These are phyloP conservation scores for Trachurus trachurus DNA, from an alignment of 2,797 vertebrate genomes.

Conservation along the genomic window DNA sequence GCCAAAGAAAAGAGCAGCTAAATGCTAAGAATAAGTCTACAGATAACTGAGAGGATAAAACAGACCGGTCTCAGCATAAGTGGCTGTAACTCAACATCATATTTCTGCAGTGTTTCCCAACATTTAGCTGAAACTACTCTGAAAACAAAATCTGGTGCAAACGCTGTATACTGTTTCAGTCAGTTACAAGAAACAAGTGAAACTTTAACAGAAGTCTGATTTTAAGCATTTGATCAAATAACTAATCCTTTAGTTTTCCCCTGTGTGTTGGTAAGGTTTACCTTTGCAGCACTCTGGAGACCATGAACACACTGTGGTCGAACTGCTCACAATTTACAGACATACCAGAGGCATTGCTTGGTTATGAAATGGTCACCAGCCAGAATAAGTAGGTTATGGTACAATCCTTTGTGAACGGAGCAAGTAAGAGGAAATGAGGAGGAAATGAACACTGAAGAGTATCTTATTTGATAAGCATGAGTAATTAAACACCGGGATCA, in stretches of 20 bases:
- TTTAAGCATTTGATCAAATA: too few species aligned
- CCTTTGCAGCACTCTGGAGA: too few species aligned
- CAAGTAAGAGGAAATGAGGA: background rate
- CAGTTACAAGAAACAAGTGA: background rate
- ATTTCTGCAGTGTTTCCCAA: background rate
- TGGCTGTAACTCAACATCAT: too few species aligned
- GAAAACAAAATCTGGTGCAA: too few species aligned
- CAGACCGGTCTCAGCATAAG: background rate
- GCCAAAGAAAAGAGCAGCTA: background rate
- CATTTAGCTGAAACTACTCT: background rate
- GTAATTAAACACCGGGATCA: constrained; percentile 12
- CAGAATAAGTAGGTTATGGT: background rate
- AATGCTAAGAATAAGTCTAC: background rate
- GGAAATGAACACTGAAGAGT: background rate
- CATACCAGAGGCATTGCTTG: background rate
- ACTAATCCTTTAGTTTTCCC: too few species aligned
- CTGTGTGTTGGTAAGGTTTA: too few species aligned
- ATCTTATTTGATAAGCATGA: constrained; percentile 10
- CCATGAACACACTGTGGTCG: background rate
- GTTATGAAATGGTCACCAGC: background rate
- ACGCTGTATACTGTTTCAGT: too few species aligned
- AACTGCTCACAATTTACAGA: constrained; percentile 2
- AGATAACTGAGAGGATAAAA: background rate
- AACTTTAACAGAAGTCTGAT: background rate
- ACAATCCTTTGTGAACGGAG: background rate